Percentiles rank a stretch among this genome's conserved stretches.
Conservation (phyloP, 2,888 invertebrate species). For the Acanthosoma haemorrhoidale region DNA sequence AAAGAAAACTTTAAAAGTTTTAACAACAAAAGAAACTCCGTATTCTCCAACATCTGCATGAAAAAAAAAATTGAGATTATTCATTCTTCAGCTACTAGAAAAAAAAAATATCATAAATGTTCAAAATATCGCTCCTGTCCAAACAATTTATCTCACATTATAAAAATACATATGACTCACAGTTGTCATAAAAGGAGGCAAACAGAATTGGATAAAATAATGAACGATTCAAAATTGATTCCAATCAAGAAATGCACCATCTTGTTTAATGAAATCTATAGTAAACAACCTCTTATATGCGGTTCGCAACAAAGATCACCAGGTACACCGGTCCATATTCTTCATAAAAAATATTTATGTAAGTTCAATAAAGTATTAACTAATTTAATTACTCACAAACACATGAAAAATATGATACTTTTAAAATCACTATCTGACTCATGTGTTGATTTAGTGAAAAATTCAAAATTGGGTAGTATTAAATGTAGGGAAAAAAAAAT, state of each 20-base stretch:
- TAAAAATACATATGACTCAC: not conserved
- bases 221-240: not conserved
- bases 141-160: not conserved
- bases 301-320: not conserved
- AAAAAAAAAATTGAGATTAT: not conserved
- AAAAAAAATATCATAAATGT: not conserved
- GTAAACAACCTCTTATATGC: not conserved
- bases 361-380: not conserved
- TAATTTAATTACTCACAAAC: not conserved
- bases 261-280: not conserved
- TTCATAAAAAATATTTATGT: not conserved
- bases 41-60: not conserved
- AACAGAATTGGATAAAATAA: not conserved
- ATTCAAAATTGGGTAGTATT: not conserved
- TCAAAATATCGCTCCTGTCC: not conserved
- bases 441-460: constrained; percentile 7
- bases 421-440: constrained; percentile 10
- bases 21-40: not conserved
- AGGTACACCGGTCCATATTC: too few relatives aligned
- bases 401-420: constrained; percentile 2
- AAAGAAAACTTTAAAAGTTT: not conserved
- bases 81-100: not conserved
- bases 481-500: not conserved
- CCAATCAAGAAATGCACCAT: not conserved
- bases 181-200: not conserved